Conservation (phyloP, 2,113 vertebrate genomes). For the Corythoichthys haematopterus region DNA sequence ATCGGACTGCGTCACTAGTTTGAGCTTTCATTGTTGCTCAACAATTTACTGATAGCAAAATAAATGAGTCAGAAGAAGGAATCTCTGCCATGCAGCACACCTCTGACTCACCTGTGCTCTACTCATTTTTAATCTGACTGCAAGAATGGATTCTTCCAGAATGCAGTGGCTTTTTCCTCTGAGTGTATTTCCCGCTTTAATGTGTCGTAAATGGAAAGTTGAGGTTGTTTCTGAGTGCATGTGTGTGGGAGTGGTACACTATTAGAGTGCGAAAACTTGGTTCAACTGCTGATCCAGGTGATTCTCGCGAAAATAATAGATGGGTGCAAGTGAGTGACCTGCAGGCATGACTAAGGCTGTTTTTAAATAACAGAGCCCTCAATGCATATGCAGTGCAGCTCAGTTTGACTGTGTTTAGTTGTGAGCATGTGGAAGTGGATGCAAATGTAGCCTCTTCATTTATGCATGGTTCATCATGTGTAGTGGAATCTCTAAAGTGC, state of each 20-base stretch:
- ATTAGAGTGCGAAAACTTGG: slow-evolving; percentile 47
- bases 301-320: slow-evolving; percentile 53
- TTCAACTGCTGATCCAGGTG: slow-evolving; percentile 73
- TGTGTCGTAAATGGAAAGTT: slow-evolving; percentile 32
- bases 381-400: slow-evolving; percentile 4
- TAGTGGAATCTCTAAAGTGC: background rate
- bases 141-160: slow-evolving; percentile 36
- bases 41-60: slow-evolving; percentile 25
- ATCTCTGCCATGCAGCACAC: slow-evolving; percentile 44
- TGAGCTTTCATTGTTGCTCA: slow-evolving; percentile 44
- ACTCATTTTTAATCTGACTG: background rate
- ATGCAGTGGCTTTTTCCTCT: slow-evolving; percentile 10
- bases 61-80: slow-evolving; percentile 51
- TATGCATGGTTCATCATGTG: background rate
- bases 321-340: slow-evolving; percentile 46
- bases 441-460: background rate
- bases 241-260: slow-evolving; percentile 32
- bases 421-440: background rate
- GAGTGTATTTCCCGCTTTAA: slow-evolving; percentile 39
- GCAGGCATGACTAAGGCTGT: slow-evolving; percentile 26
- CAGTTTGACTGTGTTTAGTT: slow-evolving; percentile 4
- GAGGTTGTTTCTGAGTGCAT: slow-evolving; percentile 13
- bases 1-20: slow-evolving; percentile 11
- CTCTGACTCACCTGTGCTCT: slow-evolving; percentile 14
- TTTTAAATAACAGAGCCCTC: slow-evolving; percentile 19